A percentile compares a stretch with the other conserved stretches of the same genome.
These are phyloP conservation scores for Hippopotamyrus pictus DNA, from an alignment of 2,797 vertebrate genomes.

Conservation along the genomic window DNA sequence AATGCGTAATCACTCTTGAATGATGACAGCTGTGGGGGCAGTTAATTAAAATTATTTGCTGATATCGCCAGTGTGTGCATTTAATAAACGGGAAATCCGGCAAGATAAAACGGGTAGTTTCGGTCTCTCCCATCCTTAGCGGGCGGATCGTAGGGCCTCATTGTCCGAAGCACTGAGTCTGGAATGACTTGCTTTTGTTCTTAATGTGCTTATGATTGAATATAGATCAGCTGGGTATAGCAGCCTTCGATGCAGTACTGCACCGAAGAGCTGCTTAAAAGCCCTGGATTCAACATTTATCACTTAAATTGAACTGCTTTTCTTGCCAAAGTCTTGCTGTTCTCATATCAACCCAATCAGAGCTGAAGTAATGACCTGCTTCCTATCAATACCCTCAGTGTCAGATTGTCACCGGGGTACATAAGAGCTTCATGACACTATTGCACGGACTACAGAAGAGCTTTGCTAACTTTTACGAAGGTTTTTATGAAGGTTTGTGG, in stretches of 20 bases:
- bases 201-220: conserved; percentile 12
- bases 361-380: conserved; percentile 62
- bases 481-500: neutral
- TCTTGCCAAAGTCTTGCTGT: neutral
- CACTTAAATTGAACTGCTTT: neutral
- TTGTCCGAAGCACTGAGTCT: neutral
- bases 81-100: neutral
- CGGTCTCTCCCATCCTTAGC: neutral
- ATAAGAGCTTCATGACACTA: neutral
- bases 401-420: neutral
- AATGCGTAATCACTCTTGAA: conserved; percentile 12
- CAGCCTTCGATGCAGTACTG: neutral
- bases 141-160: neutral
- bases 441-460: neutral
- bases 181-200: conserved; percentile 5
- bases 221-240: neutral
- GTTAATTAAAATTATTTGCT: conserved; percentile 11
- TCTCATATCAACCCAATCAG: neutral
- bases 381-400: neutral
- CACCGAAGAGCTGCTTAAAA: neutral
- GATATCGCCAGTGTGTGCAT: neutral
- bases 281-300: neutral
- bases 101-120: neutral
- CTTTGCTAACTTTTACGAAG: neutral
- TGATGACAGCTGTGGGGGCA: conserved; percentile 7